Conservation (phyloP, 2,888 invertebrate species). For the Arge pagana region DNA sequence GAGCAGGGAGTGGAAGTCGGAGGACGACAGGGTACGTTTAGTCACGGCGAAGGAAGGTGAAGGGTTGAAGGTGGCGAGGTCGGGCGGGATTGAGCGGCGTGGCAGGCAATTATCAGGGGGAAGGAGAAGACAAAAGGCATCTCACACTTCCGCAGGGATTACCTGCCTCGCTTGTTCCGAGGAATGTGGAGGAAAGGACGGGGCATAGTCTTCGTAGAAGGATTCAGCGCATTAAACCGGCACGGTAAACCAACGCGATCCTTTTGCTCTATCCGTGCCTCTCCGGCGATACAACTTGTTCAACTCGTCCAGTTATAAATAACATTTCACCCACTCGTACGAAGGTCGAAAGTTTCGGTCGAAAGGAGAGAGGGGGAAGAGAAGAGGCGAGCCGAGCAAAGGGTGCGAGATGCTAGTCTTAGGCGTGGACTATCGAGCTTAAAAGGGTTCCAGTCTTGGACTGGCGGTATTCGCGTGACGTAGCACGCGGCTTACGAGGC, state of each 20-base stretch:
- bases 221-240: conserved; percentile 2
- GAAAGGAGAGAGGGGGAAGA: too few relatives aligned
- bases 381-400: too few relatives aligned
- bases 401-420: conserved; percentile 17
- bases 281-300: background rate
- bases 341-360: conserved; percentile 8
- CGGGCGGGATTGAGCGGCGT: background rate
- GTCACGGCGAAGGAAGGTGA: background rate
- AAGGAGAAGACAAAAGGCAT: conserved; percentile 18
- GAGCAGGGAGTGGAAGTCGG: conserved; percentile 13
- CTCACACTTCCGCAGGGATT: conserved; percentile 25
- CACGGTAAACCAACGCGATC: background rate
- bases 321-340: conserved; percentile 18
- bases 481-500: too few relatives aligned
- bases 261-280: background rate
- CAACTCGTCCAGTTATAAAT: conserved; percentile 24
- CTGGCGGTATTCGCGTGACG: too few relatives aligned
- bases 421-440: conserved; percentile 18
- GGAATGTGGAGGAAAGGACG: conserved; percentile 14
- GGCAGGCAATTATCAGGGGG: too few relatives aligned
- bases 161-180: conserved; percentile 21
- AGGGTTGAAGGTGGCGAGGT: background rate
- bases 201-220: background rate
- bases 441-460: too few relatives aligned
- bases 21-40: background rate